A percentile compares a stretch with the other conserved stretches of the same genome.
Conservation (phyloP, 2,888 invertebrate species). For the Drosophila vallismaia region DNA sequence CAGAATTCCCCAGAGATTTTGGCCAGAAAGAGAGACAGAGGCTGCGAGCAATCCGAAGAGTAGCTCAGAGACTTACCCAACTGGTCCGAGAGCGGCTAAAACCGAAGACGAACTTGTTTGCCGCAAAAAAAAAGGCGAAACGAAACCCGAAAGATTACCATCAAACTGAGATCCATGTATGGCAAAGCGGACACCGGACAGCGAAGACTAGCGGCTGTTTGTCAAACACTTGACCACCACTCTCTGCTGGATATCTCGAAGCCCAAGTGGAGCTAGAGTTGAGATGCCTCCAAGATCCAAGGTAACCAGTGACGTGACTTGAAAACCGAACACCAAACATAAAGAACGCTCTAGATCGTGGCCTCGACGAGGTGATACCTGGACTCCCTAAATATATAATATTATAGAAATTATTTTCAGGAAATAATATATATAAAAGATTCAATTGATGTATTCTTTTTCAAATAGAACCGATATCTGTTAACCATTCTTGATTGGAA, state of each 20-base stretch:
- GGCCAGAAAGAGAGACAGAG: conserved; percentile 16
- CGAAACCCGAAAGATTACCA: conserved; percentile 39
- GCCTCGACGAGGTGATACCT: conserved; percentile 18
- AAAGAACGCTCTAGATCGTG: conserved; percentile 10
- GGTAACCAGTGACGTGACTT: conserved; percentile 26
- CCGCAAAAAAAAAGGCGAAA: conserved; percentile 21
- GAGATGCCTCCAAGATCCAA: conserved; percentile 22
- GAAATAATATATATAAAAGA: not conserved
- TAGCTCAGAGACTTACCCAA: conserved; percentile 37
- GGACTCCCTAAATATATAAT: not conserved
- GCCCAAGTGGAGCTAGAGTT: conserved; percentile 7
- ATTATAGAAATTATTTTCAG: not conserved
- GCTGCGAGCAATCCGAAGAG: conserved; percentile 13
- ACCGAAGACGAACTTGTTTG: conserved; percentile 40
- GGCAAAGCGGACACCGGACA: conserved; percentile 14
- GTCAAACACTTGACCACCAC: conserved; percentile 66
- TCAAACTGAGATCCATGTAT: conserved; percentile 19
- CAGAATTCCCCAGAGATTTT: conserved; percentile 43
- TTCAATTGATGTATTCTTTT: no score
- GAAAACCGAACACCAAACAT: conserved; percentile 8
- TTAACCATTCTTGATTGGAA: not conserved
- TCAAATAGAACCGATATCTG: no score
- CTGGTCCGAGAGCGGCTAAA: conserved; percentile 57
- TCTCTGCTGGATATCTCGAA: conserved; percentile 31
- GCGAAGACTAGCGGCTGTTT: conserved; percentile 48